Conservation (phyloP, 35 echinoderm and acorn worm species). For the Lytechinus pictus region DNA sequence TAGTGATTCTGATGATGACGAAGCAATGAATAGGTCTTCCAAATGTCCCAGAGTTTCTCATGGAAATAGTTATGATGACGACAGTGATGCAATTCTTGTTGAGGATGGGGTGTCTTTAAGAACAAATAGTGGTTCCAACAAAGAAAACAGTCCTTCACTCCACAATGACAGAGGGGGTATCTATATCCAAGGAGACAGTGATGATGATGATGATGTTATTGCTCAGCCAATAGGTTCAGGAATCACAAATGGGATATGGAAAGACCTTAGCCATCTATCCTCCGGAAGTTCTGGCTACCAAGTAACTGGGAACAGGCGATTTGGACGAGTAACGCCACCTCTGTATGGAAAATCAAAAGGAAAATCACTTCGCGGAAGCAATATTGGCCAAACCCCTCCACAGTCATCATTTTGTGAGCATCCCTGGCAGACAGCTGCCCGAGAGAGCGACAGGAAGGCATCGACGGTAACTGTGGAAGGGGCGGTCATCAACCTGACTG, state of each 20-base stretch:
- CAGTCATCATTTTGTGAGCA: slow-evolving; percentile 12
- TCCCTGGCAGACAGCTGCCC: not conserved
- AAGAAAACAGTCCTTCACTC: not conserved
- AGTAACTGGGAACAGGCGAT: not conserved
- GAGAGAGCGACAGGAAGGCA: not conserved
- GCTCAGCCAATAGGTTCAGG: not conserved
- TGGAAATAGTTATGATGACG: not conserved
- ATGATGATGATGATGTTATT: not conserved
- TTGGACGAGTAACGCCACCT: slow-evolving; percentile 39
- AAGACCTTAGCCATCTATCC: not conserved
- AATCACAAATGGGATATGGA: slow-evolving; percentile 35
- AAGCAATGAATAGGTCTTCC: not conserved
- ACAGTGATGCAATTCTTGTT: not conserved
- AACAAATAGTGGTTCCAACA: not conserved
- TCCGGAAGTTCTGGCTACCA: not conserved
- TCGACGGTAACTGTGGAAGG: not conserved
- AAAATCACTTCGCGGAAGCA: not conserved
- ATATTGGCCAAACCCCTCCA: slow-evolving; percentile 7
- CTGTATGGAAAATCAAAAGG: slow-evolving; percentile 11
- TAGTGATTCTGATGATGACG: slow-evolving; percentile 73
- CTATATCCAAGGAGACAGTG: not conserved
- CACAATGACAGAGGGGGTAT: not conserved
- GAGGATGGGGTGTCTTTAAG: not conserved
- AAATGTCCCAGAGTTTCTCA: slow-evolving; percentile 1
- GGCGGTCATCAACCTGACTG: slow-evolving; percentile 15